A percentile compares a stretch with the other conserved stretches of the same genome.
These are phyloP conservation scores for Eupithecia pulchellata DNA, from an alignment of 2,888 invertebrate genomes.

Conservation along the genomic window DNA sequence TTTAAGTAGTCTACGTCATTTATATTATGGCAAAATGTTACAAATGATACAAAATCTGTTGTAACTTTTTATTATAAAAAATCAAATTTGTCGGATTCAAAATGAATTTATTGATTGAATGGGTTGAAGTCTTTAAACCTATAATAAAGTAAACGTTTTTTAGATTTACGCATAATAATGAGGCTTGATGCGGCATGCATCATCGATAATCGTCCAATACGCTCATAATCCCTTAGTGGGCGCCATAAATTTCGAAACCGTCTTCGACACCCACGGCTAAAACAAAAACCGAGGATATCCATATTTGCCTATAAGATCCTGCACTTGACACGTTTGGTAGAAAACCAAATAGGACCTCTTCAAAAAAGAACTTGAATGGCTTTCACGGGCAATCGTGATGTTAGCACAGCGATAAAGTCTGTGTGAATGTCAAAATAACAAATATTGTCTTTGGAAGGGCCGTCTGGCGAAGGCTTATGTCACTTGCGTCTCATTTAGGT, in stretches of 20 bases:
- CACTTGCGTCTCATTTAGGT: constrained; percentile 60
- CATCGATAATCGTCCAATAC: constrained; percentile 48
- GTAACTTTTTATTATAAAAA: constrained; percentile 17
- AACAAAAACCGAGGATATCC: constrained; percentile 71
- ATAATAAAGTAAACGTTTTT: constrained; percentile 36
- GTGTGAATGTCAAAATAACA: constrained; percentile 85
- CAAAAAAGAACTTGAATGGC: constrained; percentile 77
- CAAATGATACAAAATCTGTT: constrained; percentile 11
- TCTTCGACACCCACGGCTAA: constrained; percentile 64
- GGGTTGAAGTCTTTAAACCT: constrained; percentile 26
- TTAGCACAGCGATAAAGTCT: constrained; percentile 80
- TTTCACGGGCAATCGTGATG: constrained; percentile 81
- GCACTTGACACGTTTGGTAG: constrained; percentile 82
- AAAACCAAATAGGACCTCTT: constrained; percentile 77
- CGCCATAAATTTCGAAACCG: constrained; percentile 57
- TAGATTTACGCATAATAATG: constrained; percentile 36
- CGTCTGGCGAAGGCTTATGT: constrained; percentile 54
- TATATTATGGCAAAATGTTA: constrained; percentile 13
- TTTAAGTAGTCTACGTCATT: constrained; percentile 17
- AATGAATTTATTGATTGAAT: constrained; percentile 31
- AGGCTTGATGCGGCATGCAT: constrained; percentile 47
- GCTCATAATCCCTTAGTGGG: constrained; percentile 59
- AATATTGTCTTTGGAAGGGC: constrained; percentile 73
- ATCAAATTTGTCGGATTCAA: constrained; percentile 29
- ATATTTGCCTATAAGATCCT: constrained; percentile 77